Conservation (phyloP, 1,140 invertebrate species). For the Drosophila ambigua region DNA sequence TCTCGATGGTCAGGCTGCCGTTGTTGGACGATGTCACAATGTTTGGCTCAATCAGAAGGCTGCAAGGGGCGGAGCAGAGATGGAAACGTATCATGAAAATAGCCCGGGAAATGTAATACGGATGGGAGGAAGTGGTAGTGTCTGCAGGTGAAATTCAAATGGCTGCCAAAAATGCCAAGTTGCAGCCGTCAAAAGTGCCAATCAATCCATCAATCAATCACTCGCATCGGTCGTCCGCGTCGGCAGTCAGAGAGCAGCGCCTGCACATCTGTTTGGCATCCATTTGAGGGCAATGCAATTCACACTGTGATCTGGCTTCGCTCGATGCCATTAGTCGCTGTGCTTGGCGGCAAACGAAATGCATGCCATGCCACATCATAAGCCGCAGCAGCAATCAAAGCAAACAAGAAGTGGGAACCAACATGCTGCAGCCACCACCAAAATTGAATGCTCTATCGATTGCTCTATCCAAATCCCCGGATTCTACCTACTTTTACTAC, state of each 20-base stretch:
- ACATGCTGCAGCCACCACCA: background rate
- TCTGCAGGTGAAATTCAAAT: slow-evolving; percentile 45
- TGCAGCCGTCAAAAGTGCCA: slow-evolving; percentile 65
- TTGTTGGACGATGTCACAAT: slow-evolving; percentile 63
- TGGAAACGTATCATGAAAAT: slow-evolving; percentile 17
- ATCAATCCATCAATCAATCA: slow-evolving; percentile 67
- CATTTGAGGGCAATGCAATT: slow-evolving; percentile 44
- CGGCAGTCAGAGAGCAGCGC: slow-evolving; percentile 16
- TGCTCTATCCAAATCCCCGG: no score
- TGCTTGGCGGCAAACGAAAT: slow-evolving; percentile 46
- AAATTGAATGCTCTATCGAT: slow-evolving; percentile 6
- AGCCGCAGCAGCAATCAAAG: slow-evolving; percentile 51
- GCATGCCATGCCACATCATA: slow-evolving; percentile 45
- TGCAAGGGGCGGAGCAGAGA: slow-evolving; percentile 41
- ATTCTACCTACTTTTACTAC: background rate
- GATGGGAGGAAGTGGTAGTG: slow-evolving; percentile 1
- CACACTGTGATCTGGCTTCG: slow-evolving; percentile 22
- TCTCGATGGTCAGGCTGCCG: slow-evolving; percentile 72
- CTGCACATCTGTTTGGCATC: slow-evolving; percentile 42
- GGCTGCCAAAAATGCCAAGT: slow-evolving; percentile 66
- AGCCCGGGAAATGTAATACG: slow-evolving; percentile 14
- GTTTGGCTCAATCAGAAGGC: slow-evolving; percentile 78
- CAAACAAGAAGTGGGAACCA: slow-evolving; percentile 34
- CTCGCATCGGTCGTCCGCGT: background rate
- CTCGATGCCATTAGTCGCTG: slow-evolving; percentile 27